A percentile compares a stretch with the other conserved stretches of the same genome.
phyloP scores from a whole-genome alignment of 2,888 invertebrate species.

The Ashinkailepas kermadecensis region DNA sequence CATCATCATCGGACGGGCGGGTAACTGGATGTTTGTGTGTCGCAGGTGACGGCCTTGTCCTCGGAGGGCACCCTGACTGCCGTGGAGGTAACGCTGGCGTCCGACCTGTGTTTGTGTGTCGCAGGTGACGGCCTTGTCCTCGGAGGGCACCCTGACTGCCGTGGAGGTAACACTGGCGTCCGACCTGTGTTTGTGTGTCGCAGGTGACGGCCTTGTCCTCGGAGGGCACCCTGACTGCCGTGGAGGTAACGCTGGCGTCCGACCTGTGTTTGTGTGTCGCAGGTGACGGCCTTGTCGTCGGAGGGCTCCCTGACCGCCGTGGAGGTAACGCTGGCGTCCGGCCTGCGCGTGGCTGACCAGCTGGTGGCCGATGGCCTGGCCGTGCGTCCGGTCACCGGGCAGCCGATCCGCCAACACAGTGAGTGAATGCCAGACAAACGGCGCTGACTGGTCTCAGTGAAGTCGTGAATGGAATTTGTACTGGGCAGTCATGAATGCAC shows the following conservation, averaged over 20 bases:
- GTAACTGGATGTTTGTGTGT: no score
- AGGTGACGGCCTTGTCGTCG: not conserved
- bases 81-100: not conserved
- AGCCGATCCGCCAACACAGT: not conserved
- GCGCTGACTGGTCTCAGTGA: no score
- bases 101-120: conserved; percentile 37
- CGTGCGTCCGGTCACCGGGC: not conserved
- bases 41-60: not conserved
- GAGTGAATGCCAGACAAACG: not conserved
- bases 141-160: not conserved
- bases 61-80: not conserved
- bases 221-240: not conserved
- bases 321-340: not conserved
- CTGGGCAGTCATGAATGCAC: no score
- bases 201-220: not conserved
- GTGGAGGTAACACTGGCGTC: not conserved
- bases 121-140: not conserved
- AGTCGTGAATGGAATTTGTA: no score
- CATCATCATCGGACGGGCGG: no score
- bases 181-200: conserved; percentile 36
- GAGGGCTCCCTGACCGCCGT: not conserved
- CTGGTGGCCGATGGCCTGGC: conserved; percentile 50
- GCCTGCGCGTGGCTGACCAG: conserved; percentile 43
- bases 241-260: not conserved
- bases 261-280: conserved; percentile 36